phyloP scores from a whole-genome alignment of 1,140 invertebrate genomes.

The Sinonovacula constricta region DNA sequence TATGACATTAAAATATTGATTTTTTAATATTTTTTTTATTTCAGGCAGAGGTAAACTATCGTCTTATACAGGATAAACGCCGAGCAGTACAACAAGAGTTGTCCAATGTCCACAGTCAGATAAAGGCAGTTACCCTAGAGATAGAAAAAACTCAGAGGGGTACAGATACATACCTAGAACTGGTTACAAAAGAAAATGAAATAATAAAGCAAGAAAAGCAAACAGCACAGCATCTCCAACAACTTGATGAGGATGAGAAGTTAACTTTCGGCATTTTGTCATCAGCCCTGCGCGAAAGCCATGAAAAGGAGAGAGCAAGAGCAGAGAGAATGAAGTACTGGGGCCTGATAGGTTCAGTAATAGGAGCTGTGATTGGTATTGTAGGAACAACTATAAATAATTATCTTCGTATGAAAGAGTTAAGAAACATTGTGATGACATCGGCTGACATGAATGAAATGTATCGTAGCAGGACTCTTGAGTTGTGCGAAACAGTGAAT shows the following conservation, averaged over 20 bases:
- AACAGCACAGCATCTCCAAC: slow-evolving; percentile 72
- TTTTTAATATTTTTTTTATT: slow-evolving; percentile 61
- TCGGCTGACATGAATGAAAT: slow-evolving; percentile 62
- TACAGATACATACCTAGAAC: slow-evolving; percentile 83
- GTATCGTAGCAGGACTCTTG: slow-evolving; percentile 53
- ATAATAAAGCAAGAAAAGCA: slow-evolving; percentile 77
- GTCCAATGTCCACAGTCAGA: slow-evolving; percentile 81
- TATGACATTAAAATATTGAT: not conserved
- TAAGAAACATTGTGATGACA: slow-evolving; percentile 82
- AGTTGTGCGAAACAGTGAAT: slow-evolving; percentile 60
- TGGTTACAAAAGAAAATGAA: slow-evolving; percentile 80
- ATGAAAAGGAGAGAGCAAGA: slow-evolving; percentile 86
- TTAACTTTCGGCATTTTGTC: slow-evolving; percentile 85
- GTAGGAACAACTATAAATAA: slow-evolving; percentile 84
- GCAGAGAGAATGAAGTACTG: slow-evolving; percentile 89
- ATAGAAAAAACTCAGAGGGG: slow-evolving; percentile 85
- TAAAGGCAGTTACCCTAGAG: slow-evolving; percentile 84
- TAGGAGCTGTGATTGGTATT: slow-evolving; percentile 85
- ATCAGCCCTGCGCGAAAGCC: slow-evolving; percentile 84
- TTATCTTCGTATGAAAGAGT: slow-evolving; percentile 83
- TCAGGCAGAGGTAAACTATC: slow-evolving; percentile 82
- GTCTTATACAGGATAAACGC: slow-evolving; percentile 82
- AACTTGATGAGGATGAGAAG: slow-evolving; percentile 81
- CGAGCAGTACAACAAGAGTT: slow-evolving; percentile 82
- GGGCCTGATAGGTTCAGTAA: slow-evolving; percentile 86